These are phyloP conservation scores for Liparis tanakae DNA, from an alignment of 2,797 vertebrate genomes.

Conservation along the genomic window DNA sequence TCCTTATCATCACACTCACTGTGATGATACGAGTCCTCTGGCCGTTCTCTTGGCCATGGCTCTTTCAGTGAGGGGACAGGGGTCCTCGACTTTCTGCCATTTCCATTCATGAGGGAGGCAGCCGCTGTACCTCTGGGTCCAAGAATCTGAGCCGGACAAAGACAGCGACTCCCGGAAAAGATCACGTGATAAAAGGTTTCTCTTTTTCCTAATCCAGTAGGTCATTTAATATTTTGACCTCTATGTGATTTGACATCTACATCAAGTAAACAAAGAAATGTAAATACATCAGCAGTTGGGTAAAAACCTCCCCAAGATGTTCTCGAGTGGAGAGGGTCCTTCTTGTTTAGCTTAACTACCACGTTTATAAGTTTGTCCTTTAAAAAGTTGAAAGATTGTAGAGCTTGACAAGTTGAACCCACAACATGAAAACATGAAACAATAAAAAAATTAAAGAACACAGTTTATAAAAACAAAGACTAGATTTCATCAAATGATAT, in stretches of 20 bases:
- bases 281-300: not conserved
- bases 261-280: not conserved
- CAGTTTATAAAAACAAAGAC: not conserved
- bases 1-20: rapidly evolving
- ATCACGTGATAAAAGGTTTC: not conserved
- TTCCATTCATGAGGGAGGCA: slow-evolving; percentile 8
- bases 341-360: not conserved
- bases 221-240: not conserved
- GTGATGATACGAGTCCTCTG: slow-evolving; percentile 67
- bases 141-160: slow-evolving; percentile 33
- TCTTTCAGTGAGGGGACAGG: rapidly evolving
- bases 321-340: not conserved
- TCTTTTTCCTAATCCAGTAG: not conserved
- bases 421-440: not conserved
- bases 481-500: not conserved
- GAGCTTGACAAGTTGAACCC: not conserved
- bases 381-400: not conserved
- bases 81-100: rapidly evolving
- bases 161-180: rapidly evolving
- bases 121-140: slow-evolving; percentile 29
- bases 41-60: slow-evolving; percentile 47
- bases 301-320: not conserved
- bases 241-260: not conserved
- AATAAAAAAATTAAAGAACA: not conserved
- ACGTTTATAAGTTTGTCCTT: not conserved